Base-by-base conservation (phyloP, 1,140 invertebrate species). In the Drosophila tropicalis region DNA sequence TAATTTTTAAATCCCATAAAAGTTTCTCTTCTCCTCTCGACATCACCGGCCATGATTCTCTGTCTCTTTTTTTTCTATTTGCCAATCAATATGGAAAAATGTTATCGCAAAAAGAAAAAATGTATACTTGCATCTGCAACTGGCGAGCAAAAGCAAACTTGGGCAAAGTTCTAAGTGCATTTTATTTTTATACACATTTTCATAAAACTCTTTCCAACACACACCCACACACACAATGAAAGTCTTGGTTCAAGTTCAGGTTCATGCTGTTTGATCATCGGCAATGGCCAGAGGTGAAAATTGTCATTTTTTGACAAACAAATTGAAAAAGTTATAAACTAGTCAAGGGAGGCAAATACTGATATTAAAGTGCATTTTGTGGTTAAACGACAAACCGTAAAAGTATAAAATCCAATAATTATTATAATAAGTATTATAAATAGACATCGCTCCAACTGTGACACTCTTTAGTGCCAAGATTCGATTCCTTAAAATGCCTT, bases 101-200 rank as follows among this genome's bases (percentile, higher is more conserved):
- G 55, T 55, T 34, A 62, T 6, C 19, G 58, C 32, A 12, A 39
- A 13, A 40, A 41, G 44, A 56, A 54, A 63, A 65, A 58, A 64
- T 71, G 72, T 47, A 0, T 17, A 72, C 68, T 86, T 87, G 76
- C 55, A 79, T 25, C 70, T 85, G 77, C 62, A 69, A 71, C 63
- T 77, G 73, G 70, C 77, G 67, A 62, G 40, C 40, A 66, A 62
- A 62, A 44, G 72, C 13, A 32, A 51, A 51, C 70, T 55, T 15
- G 62, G 60, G 47, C 61, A 80, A 81, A 84, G 64, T 81, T 76
- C 67, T 54, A 47, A 80, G 56, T 81, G 61, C 62, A 79, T 47
- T 76, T 71, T 82, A 54, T 62, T 44, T 44, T 57, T 62, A 62
- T 34, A 60, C 51, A 69, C 39, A 69, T 22, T 70, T 12, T 3